Conservation (phyloP, 2,113 vertebrate genomes). For the Labeo rohita region DNA sequence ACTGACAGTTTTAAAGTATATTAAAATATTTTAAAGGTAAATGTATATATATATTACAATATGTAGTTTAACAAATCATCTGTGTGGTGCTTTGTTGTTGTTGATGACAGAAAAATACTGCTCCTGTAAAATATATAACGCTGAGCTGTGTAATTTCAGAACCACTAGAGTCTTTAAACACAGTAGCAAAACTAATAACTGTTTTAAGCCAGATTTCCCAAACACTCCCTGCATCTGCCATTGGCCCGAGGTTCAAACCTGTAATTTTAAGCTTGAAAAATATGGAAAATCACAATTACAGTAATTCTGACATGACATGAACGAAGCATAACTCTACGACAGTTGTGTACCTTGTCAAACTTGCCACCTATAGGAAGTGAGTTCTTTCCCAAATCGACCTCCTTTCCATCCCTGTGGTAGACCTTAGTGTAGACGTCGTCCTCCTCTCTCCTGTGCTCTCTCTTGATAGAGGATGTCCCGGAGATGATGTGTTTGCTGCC, state of each 20-base stretch:
- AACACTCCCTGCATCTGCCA: not conserved
- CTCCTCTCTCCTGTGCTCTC: constrained; percentile 80
- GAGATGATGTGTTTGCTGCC: constrained; percentile 75
- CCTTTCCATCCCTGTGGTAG: constrained; percentile 85
- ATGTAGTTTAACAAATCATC: too few relatives aligned
- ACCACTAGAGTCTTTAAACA: not conserved
- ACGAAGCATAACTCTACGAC: not conserved
- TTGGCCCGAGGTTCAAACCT: not conserved
- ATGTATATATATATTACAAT: too few relatives aligned
- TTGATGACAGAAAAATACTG: too few relatives aligned
- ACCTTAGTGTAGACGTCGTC: constrained; percentile 84
- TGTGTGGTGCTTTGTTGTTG: too few relatives aligned
- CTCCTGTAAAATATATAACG: not conserved
- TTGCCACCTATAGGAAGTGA: constrained; percentile 89
- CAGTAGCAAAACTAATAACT: not conserved
- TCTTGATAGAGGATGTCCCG: constrained; percentile 69
- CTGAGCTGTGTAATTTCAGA: not conserved
- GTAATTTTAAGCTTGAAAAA: not conserved
- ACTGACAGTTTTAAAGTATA: too few relatives aligned
- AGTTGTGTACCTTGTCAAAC: constrained; percentile 87
- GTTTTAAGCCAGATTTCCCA: not conserved
- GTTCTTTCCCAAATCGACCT: constrained; percentile 89
- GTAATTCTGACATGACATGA: not conserved
- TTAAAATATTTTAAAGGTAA: too few relatives aligned
- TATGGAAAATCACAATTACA: not conserved